Evolutionary conservation across 1,140 invertebrate genomes (phyloP), one percentile per base, ranked within the genome.

Genomic region (Drosophila athabasca): DNA sequence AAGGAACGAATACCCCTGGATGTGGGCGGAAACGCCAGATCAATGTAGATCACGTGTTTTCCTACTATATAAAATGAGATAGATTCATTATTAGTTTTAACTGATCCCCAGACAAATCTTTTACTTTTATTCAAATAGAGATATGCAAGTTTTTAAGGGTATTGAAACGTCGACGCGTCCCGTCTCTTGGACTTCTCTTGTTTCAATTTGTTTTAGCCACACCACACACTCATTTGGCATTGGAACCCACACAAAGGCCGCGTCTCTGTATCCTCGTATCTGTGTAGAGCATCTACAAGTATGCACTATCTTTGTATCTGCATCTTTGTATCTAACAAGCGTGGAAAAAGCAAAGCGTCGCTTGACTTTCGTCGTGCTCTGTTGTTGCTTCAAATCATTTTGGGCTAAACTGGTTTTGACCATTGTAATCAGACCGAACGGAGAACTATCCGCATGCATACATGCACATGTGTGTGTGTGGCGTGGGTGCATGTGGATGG

Each of bases 301-400:
- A 39, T 39, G 35, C 35, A 39, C 53, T 17, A 46, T 53, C 57
- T 57, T 19, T 52, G 26, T 59, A 53, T 65, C 61, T 58, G 24
- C 52, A 70, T 59, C 54, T 78, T 13, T 39, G 35, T 5, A 61
- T 48, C 60, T 66, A 71, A 76, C 72, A 49, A 78, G 76, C 76
- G 51, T 76, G 46, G 72, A 62, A 62, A 76, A 76, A 54, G 73
- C 74, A 72, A 79, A 80, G 72, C 78, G 59, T 62, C 67, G 62
- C 60, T 81, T 65, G 59, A 67, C 62, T 81, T 81, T 81, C 77
- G 67, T 72, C 72, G 77, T 62, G 78, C 73, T 60, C 50, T 45
- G 54, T 69, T 68, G 59, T 62, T 24, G 29, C 15, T 43, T 62
- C 57, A 41, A 13, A 64, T 43, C 13, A 11, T 24, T 58, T 55